phyloP scores from a whole-genome alignment of 2,888 invertebrate genomes.

The Peribatodes rhomboidaria region DNA sequence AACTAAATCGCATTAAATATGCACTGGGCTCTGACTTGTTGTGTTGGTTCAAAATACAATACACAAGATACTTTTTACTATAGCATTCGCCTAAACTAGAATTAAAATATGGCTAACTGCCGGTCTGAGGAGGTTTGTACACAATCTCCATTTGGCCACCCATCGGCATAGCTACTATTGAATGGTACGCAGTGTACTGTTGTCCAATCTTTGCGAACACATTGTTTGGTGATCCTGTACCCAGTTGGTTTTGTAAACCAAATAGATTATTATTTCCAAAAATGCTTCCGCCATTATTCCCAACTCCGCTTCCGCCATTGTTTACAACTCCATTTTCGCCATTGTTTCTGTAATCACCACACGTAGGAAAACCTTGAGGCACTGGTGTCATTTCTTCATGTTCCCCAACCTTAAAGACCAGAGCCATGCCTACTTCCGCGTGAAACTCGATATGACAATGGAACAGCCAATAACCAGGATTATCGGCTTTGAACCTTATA shows the following conservation, averaged over 20 bases:
- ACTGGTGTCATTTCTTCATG: constrained; percentile 90
- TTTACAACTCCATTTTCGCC: neutral
- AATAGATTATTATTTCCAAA: neutral
- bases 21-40: too few relatives aligned
- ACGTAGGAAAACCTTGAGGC: constrained; percentile 92
- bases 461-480: constrained; percentile 96
- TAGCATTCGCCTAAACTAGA: too few relatives aligned
- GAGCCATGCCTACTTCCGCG: constrained; percentile 95
- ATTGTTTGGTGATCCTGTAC: neutral
- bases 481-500: constrained; percentile 92
- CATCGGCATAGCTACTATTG: neutral
- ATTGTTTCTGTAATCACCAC: constrained; percentile 74
- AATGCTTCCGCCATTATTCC: neutral
- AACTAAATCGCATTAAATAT: too few relatives aligned
- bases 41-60: too few relatives aligned
- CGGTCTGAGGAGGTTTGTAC: neutral
- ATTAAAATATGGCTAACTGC: neutral
- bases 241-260: neutral
- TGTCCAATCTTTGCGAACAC: neutral
- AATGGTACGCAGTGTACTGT: neutral
- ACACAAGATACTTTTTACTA: too few relatives aligned
- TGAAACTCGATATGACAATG: constrained; percentile 98
- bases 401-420: constrained; percentile 94
- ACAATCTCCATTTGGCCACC: constrained; percentile 10
- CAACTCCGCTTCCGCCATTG: neutral